Conservation (phyloP, 2,797 vertebrate species). For the Paedocypris micromegethes region DNA sequence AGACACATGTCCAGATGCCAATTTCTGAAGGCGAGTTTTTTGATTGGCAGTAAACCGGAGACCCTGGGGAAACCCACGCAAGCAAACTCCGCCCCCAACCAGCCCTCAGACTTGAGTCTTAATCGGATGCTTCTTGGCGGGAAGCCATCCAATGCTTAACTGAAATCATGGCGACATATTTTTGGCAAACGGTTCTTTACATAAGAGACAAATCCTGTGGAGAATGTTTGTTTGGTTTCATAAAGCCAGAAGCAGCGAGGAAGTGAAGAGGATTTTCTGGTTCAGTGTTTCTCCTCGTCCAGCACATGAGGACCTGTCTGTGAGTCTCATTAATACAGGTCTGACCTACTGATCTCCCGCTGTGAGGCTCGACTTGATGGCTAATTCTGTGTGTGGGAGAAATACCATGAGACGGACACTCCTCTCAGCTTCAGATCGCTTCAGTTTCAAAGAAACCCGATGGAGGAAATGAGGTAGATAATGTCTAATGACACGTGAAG, state of each 20-base stretch:
- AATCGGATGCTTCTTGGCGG: no score
- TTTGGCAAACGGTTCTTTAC: no score
- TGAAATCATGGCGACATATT: no score
- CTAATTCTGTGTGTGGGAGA: slow-evolving; percentile 25
- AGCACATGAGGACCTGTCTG: slow-evolving; percentile 18
- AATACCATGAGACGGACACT: slow-evolving; percentile 22
- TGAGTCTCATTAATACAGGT: slow-evolving; percentile 29
- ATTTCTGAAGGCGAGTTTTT: no score
- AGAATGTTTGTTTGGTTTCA: slow-evolving; percentile 32
- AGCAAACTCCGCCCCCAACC: no score
- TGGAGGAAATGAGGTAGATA: slow-evolving; percentile 27
- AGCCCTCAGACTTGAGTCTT: no score
- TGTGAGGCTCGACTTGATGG: slow-evolving; percentile 19
- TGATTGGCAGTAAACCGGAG: no score
- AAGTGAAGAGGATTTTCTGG: slow-evolving; percentile 13
- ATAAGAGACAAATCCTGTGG: slow-evolving; percentile 16
- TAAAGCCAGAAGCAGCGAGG: background rate
- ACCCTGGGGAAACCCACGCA: no score
- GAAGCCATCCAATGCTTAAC: no score
- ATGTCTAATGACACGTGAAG: slow-evolving; percentile 15
- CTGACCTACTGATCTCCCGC: slow-evolving; percentile 28
- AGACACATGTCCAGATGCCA: no score
- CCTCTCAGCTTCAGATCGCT: slow-evolving; percentile 8
- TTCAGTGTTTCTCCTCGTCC: slow-evolving; percentile 9
- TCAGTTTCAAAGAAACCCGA: slow-evolving; percentile 20